Conservation (phyloP, 2,113 vertebrate species). For the Myotis davidii region DNA sequence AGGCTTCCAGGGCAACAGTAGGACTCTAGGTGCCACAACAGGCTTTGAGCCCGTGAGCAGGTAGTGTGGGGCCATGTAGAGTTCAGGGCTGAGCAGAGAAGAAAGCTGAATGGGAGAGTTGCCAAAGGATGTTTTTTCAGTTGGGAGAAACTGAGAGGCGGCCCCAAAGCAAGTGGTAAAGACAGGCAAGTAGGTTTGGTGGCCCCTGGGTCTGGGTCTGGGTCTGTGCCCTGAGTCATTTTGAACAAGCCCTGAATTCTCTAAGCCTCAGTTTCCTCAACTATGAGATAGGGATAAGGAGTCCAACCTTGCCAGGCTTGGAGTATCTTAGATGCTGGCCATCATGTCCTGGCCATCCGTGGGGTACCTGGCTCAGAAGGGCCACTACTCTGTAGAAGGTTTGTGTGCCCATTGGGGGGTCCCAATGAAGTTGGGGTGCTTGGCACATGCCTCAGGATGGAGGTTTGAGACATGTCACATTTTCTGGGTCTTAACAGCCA, state of each 20-base stretch:
- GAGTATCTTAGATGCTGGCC: not conserved
- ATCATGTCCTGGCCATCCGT: too few relatives aligned
- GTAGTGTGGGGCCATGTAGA: fast-evolving
- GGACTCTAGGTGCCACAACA: not conserved
- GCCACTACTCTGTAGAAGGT: not conserved
- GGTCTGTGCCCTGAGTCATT: not conserved
- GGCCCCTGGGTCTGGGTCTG: not conserved
- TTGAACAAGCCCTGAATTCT: not conserved
- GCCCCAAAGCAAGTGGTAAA: too few relatives aligned
- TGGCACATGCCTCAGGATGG: not conserved
- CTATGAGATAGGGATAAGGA: not conserved
- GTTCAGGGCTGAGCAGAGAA: not conserved
- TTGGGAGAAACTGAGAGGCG: fast-evolving
- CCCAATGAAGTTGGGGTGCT: not conserved
- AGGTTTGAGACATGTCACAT: fast-evolving
- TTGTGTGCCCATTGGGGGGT: too few relatives aligned
- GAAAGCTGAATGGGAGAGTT: not conserved
- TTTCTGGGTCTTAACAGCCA: not conserved
- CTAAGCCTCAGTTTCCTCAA: not conserved
- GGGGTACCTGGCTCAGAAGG: too few relatives aligned
- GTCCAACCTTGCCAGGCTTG: not conserved
- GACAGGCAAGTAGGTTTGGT: fast-evolving
- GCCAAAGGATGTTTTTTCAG: not conserved
- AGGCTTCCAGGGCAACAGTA: not conserved
- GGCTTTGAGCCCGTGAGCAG: not conserved